phyloP scores from a whole-genome alignment of 2,113 vertebrate genomes.

The Notarius quadriscutis region DNA sequence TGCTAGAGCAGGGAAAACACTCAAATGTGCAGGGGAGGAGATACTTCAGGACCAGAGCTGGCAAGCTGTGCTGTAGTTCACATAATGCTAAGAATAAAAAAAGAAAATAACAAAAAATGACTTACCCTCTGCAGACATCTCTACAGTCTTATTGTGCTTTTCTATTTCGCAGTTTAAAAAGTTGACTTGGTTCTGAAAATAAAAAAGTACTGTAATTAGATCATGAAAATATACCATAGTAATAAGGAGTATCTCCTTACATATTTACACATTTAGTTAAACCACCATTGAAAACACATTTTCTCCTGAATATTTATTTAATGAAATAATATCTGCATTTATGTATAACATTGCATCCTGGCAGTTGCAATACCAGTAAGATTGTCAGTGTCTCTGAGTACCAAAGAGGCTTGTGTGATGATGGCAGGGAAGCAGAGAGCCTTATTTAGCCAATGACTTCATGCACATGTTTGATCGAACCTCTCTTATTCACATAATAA shows the following conservation, averaged over 20 bases:
- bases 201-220: background rate
- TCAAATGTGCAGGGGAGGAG: background rate
- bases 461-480: slow-evolving; percentile 55
- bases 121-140: slow-evolving; percentile 28
- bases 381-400: background rate
- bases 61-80: background rate
- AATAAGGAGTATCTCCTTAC: background rate
- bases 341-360: background rate
- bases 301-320: background rate
- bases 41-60: background rate
- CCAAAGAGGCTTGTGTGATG: slow-evolving; percentile 41
- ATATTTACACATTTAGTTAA: background rate
- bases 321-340: background rate
- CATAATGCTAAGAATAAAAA: background rate
- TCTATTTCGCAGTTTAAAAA: background rate
- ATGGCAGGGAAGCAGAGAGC: slow-evolving; percentile 62
- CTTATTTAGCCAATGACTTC: slow-evolving; percentile 58
- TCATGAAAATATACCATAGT: background rate
- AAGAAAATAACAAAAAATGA: background rate
- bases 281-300: background rate
- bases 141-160: background rate
- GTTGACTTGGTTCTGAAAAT: background rate
- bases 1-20: background rate
- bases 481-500: slow-evolving; percentile 47
- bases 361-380: background rate